Conservation (phyloP, 2,888 invertebrate species). For the Melipona beecheii region DNA sequence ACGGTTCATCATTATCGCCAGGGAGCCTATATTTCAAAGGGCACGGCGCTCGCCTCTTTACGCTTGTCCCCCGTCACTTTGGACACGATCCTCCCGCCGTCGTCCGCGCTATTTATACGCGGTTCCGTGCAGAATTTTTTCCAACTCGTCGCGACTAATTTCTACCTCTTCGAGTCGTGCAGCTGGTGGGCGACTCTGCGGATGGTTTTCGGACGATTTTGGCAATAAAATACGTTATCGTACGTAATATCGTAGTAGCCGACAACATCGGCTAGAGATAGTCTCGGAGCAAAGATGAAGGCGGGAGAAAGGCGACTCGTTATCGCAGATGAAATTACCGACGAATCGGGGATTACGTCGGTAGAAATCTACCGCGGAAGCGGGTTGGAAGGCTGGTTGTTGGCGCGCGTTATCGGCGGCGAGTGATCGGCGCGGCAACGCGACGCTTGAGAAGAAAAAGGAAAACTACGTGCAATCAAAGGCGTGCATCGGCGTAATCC, state of each 20-base stretch:
- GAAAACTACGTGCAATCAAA: slow-evolving; percentile 45
- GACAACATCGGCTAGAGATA: background rate
- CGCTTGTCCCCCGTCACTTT: slow-evolving; percentile 69
- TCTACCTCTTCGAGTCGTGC: background rate
- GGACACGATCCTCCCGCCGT: slow-evolving; percentile 36
- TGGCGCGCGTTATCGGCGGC: slow-evolving; percentile 23
- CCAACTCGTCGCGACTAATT: slow-evolving; percentile 25
- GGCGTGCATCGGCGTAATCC: slow-evolving; percentile 62
- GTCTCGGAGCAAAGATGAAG: background rate
- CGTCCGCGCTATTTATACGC: slow-evolving; percentile 38
- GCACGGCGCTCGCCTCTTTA: slow-evolving; percentile 64
- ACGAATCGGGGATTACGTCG: slow-evolving; percentile 27
- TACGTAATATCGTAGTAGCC: too few species aligned
- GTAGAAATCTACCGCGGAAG: slow-evolving; percentile 17
- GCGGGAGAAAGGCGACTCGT: background rate
- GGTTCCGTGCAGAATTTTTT: background rate
- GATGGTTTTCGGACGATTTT: too few species aligned
- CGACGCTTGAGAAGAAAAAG: background rate
- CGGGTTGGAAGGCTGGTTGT: slow-evolving; percentile 5
- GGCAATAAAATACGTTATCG: too few species aligned
- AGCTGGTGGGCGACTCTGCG: background rate
- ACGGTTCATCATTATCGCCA: slow-evolving; percentile 83
- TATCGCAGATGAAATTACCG: slow-evolving; percentile 24
- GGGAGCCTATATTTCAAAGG: slow-evolving; percentile 76
- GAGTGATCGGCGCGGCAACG: slow-evolving; percentile 25